Conservation (phyloP, 1,140 invertebrate genomes). For the Hylyphantes graminicola region DNA sequence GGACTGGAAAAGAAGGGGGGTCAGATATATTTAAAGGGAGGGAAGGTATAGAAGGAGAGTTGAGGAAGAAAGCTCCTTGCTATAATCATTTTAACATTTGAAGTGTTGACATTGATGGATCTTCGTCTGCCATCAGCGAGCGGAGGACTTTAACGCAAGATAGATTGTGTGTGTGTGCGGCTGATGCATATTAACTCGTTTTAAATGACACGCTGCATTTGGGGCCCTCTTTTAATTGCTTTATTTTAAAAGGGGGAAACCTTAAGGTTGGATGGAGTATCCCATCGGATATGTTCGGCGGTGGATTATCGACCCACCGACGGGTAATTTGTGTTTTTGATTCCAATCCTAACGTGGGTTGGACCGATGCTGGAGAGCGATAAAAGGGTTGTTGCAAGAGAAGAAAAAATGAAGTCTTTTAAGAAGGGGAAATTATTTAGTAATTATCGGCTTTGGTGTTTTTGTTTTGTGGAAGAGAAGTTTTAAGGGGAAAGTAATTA, state of each 20-base stretch:
- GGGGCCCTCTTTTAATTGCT: slow-evolving; percentile 53
- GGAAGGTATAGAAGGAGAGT: slow-evolving; percentile 25
- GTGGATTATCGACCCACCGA: slow-evolving; percentile 39
- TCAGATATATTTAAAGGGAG: slow-evolving; percentile 48
- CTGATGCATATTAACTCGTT: slow-evolving; percentile 61
- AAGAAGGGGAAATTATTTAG: slow-evolving; percentile 42
- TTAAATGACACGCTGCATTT: slow-evolving; percentile 54
- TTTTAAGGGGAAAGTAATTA: slow-evolving; percentile 46
- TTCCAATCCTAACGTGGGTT: slow-evolving; percentile 4
- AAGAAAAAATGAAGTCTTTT: neutral
- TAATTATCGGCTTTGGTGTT: slow-evolving; percentile 54
- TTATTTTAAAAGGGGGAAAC: slow-evolving; percentile 39
- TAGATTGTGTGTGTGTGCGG: slow-evolving; percentile 47
- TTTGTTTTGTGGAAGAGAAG: slow-evolving; percentile 27
- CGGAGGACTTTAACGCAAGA: slow-evolving; percentile 50
- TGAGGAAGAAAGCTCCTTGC: slow-evolving; percentile 56
- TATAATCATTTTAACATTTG: slow-evolving; percentile 62
- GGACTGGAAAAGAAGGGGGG: neutral
- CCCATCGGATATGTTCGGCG: slow-evolving; percentile 34
- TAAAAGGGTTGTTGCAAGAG: slow-evolving; percentile 22
- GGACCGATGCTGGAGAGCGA: slow-evolving; percentile 6
- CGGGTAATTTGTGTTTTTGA: slow-evolving; percentile 55
- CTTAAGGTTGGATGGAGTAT: slow-evolving; percentile 1
- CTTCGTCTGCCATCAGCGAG: neutral
- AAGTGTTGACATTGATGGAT: slow-evolving; percentile 61